Base-by-base conservation (phyloP, 2,888 invertebrate genomes). In the Drosophila birchii region DNA sequence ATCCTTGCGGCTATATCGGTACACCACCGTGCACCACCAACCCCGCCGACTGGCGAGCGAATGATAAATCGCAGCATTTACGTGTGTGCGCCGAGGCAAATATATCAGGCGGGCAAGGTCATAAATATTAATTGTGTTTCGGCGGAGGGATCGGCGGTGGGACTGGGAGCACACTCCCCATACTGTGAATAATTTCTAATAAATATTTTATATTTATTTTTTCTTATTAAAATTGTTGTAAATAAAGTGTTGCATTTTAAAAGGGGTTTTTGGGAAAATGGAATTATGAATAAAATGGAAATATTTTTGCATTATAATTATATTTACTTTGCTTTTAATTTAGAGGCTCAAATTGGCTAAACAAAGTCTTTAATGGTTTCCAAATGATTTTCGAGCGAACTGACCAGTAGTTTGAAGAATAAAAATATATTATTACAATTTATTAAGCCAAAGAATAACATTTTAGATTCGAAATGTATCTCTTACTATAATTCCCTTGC, bases 31-130 rank as follows among this genome's bases (percentile, higher is more conserved):
- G n/a, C 20, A 43, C 29, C 32, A 20, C 18, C 34, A 16, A 29
- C 34, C 56, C 44, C 45, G 29, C 18, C 39, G 43, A 47, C 36
- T 43, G 41, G 49, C 45, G 23, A 49, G 51, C 44, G 57, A 61
- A 82, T 88, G 86, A 86, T 88, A 86, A 86, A 86, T 86, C 85
- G 88, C 80, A 76, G 73, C 79, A 86, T 86, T 86, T 86, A 86
- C 78, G 77, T 85, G 84, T 84, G 84, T 86, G 88, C 88, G 88
- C 85, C 84, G 81, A 78, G 86, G 85, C 79, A 88, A 84, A 86
- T 86, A 86, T 88, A 88, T 86, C 86, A 86, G 88, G 74, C 75
- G 76, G 79, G 81, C 84, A 88, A 86, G 88, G 86, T 88, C 88
- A 86, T 88, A 86, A 86, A 86, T 86, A 86, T 86, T 86, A 86